phyloP scores from a whole-genome alignment of 2,888 invertebrate species.

The Epsilonema sp. region DNA sequence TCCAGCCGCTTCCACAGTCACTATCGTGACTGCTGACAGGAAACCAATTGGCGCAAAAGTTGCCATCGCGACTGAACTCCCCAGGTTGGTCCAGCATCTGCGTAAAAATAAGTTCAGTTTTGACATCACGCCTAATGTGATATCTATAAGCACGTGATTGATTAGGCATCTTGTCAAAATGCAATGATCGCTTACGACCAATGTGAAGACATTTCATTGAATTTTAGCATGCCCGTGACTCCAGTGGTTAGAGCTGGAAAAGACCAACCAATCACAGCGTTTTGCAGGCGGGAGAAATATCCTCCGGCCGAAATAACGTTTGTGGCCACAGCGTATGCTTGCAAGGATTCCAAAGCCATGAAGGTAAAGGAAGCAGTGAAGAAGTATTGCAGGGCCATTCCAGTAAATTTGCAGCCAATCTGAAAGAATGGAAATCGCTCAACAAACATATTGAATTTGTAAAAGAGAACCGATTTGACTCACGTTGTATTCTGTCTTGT shows the following conservation, averaged over 20 bases:
- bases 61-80: no score
- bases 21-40: no score
- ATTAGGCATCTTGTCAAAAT: no score
- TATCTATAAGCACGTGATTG: no score
- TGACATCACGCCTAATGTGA: no score
- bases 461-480: no score
- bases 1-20: no score
- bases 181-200: background rate
- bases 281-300: background rate
- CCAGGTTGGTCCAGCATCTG: no score
- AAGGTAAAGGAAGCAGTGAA: background rate
- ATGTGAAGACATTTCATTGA: background rate
- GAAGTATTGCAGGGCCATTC: background rate
- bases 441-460: background rate
- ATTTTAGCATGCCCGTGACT: background rate
- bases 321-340: background rate
- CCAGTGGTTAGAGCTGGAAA: background rate
- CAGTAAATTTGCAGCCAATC: background rate
- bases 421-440: background rate
- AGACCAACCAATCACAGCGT: background rate
- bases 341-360: background rate
- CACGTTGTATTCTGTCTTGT: background rate
- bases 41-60: no score
- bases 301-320: background rate
- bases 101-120: no score